Percentiles rank a stretch among this genome's conserved stretches.
Conservation (phyloP, 2,888 invertebrate genomes). For the Heliothis peltigera region DNA sequence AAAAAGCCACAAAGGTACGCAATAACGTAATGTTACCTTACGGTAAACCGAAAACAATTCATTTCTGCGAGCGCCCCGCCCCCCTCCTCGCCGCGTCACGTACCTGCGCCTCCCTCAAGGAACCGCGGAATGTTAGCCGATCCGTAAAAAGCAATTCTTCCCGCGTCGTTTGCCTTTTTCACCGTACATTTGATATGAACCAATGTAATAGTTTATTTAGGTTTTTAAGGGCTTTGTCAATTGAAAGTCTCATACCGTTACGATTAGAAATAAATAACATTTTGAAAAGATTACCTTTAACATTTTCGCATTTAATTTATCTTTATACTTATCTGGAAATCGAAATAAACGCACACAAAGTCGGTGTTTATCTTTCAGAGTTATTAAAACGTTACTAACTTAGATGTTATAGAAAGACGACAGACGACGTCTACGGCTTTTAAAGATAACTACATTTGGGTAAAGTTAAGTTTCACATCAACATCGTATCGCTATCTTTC, state of each 20-base stretch:
- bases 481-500: too few relatives aligned
- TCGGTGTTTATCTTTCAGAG: too few relatives aligned
- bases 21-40: slow-evolving; percentile 83
- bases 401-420: too few relatives aligned
- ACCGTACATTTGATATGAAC: slow-evolving; percentile 85
- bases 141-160: slow-evolving; percentile 88
- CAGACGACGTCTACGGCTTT: too few relatives aligned
- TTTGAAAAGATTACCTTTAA: not conserved
- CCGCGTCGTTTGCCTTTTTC: slow-evolving; percentile 85
- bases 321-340: not conserved
- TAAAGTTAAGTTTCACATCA: too few relatives aligned
- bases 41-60: slow-evolving; percentile 85
- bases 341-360: too few relatives aligned
- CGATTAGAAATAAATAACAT: not conserved
- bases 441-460: too few relatives aligned
- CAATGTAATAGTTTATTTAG: slow-evolving; percentile 79
- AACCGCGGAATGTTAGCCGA: slow-evolving; percentile 83
- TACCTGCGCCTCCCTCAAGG: slow-evolving; percentile 66
- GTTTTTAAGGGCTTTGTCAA: slow-evolving; percentile 59
- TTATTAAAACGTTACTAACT: too few relatives aligned
- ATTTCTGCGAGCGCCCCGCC: slow-evolving; percentile 73
- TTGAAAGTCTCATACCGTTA: slow-evolving; percentile 44
- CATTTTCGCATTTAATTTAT: not conserved
- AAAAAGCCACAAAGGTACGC: slow-evolving; percentile 83
- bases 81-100: slow-evolving; percentile 58